phyloP scores from a whole-genome alignment of 2,797 vertebrate species.

The Pteronotus mesoamericanus region DNA sequence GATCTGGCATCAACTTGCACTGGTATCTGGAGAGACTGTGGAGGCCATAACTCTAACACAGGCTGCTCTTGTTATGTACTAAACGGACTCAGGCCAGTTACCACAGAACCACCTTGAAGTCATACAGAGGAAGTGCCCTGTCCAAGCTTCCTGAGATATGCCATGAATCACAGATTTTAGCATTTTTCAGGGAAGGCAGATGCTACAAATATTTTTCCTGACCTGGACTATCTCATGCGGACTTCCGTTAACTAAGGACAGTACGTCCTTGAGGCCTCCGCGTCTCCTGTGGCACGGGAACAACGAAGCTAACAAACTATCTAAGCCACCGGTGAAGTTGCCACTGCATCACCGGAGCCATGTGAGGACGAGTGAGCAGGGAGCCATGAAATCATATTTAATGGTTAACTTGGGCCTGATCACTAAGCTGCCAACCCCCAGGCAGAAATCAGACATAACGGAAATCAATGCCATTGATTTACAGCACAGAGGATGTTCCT shows the following conservation, averaged over 20 bases:
- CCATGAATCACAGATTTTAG: not conserved
- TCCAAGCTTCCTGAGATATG: not conserved
- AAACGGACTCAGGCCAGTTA: not conserved
- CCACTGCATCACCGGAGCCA: not conserved
- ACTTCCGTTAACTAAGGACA: not conserved
- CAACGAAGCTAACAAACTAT: not conserved
- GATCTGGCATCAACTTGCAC: not conserved
- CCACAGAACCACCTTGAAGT: not conserved
- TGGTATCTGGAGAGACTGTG: not conserved
- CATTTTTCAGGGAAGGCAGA: not conserved
- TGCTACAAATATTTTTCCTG: not conserved
- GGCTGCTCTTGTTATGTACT: not conserved
- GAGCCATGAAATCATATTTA: not conserved
- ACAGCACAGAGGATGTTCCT: not conserved
- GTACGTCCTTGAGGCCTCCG: not conserved
- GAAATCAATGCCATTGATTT: conserved; percentile 8
- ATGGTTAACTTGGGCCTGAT: not conserved
- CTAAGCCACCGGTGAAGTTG: not conserved
- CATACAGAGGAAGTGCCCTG: not conserved
- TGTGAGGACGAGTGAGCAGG: not conserved
- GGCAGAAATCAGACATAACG: not conserved
- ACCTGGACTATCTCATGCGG: not conserved
- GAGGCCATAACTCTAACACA: not conserved
- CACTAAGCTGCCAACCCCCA: not conserved
- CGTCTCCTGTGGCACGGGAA: not conserved